phyloP scores from a whole-genome alignment of 2,797 vertebrate species.

The Emydoidea blandingii region DNA sequence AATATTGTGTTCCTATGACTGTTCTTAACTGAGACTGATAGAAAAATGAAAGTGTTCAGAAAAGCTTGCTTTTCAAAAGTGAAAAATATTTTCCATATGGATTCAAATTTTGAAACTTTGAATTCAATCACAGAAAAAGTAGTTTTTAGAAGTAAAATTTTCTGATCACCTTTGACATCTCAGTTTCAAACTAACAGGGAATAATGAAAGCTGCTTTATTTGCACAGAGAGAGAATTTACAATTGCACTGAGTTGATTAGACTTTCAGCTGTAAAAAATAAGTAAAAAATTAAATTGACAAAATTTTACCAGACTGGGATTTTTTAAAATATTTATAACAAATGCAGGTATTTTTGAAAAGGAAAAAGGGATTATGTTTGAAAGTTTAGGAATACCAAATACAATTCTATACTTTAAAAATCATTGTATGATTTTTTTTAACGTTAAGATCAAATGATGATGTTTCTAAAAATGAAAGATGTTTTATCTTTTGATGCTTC shows the following conservation, averaged over 20 bases:
- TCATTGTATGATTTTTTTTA: neutral
- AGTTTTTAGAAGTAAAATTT: neutral
- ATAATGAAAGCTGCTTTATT: neutral
- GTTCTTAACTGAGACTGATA: neutral
- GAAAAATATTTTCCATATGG: neutral
- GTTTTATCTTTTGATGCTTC: constrained; percentile 36
- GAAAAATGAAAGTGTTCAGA: neutral
- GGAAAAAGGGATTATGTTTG: neutral
- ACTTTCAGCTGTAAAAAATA: neutral
- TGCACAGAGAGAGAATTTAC: neutral
- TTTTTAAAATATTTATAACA: neutral
- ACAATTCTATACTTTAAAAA: neutral
- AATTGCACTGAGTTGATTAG: neutral
- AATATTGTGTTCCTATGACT: neutral
- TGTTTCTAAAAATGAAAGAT: neutral
- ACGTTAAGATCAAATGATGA: neutral
- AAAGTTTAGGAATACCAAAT: neutral
- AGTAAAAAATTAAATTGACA: neutral
- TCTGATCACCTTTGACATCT: neutral
- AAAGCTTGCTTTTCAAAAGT: neutral
- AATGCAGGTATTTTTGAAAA: neutral
- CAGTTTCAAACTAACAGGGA: neutral
- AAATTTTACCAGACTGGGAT: neutral
- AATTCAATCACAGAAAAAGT: neutral
- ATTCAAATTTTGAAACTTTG: neutral